Base-by-base conservation (phyloP, 2,113 vertebrate species). In the Malurus elegans region DNA sequence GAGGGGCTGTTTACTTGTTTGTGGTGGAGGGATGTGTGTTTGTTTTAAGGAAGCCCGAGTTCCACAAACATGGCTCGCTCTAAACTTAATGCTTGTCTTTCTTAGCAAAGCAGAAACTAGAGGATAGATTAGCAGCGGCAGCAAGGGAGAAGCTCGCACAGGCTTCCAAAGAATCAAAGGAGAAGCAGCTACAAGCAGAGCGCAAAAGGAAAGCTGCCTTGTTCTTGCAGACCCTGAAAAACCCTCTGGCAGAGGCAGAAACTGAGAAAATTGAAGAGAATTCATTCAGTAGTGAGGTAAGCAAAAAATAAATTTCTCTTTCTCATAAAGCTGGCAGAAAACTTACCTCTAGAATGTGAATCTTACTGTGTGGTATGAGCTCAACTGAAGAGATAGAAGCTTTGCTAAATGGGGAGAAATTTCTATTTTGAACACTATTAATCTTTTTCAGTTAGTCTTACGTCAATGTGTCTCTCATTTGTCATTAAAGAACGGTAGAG, bases 81-180 rank as follows among this genome's bases (percentile, higher is more conserved):
- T 73, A 44, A 86, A 44, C 28, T 69, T 57, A 32, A 12, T 69
- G 38, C 38, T 76, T 84, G 14, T 79, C 12, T 92, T 66, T 60
- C 24, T 79, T 90, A 99, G 99, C 99, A 91, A 99, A 99, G 89
- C 99, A 99, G 97, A 99, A 99, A 92, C 98, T 99, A 79, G 99
- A 99, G 97, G 99, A 99, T 80, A 98, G 99, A n/a, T 98, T 99
- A 25, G 98, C 99, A 7, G 99, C 99, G n/a, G 99, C 99, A 18
- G 99, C 99, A 44, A 97, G 99, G 70, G 99, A 99, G 86, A 99
- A 99, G 96, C 98, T 99, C 79, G 99, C 99, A 51, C 99, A 99
- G 96, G 99, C 99, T 4, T 99, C 99, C 48, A 99, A 99, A 96
- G 99, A 99, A 93, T 99, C 99, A 5, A 99, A 99, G 94, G 99